These are phyloP conservation scores for Sepioteuthis lessoniana DNA, from an alignment of 2,888 invertebrate species.

Conservation along the genomic window DNA sequence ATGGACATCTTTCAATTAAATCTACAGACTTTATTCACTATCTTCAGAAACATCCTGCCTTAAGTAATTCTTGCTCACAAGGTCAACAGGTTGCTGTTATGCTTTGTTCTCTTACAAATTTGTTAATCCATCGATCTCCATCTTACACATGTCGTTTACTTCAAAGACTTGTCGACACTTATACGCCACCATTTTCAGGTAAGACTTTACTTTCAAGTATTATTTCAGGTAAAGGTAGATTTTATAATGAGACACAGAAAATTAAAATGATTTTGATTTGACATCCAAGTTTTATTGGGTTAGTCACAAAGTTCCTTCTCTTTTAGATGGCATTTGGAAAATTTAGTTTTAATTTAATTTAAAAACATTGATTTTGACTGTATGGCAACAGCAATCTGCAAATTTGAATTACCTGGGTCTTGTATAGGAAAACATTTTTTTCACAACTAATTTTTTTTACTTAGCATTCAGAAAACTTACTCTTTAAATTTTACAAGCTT, in stretches of 20 bases:
- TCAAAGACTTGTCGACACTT: constrained; percentile 52
- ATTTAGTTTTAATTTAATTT: no score
- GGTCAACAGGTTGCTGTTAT: constrained; percentile 57
- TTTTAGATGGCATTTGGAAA: no score
- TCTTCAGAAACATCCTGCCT: not conserved
- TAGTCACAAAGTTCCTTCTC: no score
- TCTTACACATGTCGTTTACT: constrained; percentile 61
- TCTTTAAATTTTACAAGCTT: no score
- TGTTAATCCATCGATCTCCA: constrained; percentile 58
- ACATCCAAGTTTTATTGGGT: not conserved
- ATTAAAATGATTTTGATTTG: not conserved
- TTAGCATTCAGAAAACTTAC: no score
- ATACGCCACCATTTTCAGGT: constrained; percentile 45
- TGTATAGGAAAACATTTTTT: no score
- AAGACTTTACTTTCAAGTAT: not conserved
- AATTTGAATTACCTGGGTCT: no score
- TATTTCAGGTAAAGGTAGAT: not conserved
- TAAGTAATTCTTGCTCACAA: not conserved
- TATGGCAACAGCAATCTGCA: no score
- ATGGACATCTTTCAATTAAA: not conserved
- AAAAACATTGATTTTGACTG: no score
- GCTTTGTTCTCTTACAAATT: constrained; percentile 60
- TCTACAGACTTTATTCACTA: not conserved
- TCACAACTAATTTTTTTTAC: no score
- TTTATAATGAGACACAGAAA: not conserved